These are phyloP conservation scores for Lobophora halterata DNA, from an alignment of 2,888 invertebrate species.

Conservation along the genomic window DNA sequence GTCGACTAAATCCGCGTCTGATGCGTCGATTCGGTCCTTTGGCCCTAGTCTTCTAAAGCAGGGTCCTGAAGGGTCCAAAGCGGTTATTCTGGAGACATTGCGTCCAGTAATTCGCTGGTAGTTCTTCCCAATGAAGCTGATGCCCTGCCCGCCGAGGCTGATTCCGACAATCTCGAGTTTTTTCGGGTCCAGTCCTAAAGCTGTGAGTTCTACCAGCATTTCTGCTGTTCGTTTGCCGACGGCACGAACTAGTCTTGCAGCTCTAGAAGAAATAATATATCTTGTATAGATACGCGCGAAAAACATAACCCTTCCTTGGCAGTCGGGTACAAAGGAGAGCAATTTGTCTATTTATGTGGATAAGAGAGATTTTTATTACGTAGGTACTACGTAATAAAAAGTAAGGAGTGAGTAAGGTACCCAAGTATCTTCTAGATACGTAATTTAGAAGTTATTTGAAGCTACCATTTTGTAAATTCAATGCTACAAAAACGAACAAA, in stretches of 20 bases:
- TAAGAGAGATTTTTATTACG: too few species aligned
- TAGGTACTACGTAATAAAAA: too few species aligned
- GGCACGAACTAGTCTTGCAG: conserved; percentile 26
- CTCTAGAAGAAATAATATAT: conserved; percentile 18
- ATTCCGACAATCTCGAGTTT: conserved; percentile 32
- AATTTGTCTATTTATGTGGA: too few species aligned
- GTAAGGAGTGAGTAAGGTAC: too few species aligned
- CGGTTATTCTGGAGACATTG: conserved; percentile 32
- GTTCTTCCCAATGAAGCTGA: conserved; percentile 34
- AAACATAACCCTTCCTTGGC: too few species aligned
- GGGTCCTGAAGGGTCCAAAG: conserved; percentile 35
- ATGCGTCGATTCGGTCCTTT: conserved; percentile 32
- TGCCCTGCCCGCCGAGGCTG: conserved; percentile 35
- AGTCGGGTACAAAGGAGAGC: too few species aligned
- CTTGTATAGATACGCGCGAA: neutral
- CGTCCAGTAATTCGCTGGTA: conserved; percentile 30
- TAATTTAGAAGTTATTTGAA: too few species aligned
- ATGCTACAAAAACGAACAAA: too few species aligned
- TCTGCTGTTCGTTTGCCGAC: conserved; percentile 32
- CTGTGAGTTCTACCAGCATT: conserved; percentile 31
- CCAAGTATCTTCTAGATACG: too few species aligned
- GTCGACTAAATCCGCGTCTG: conserved; percentile 36
- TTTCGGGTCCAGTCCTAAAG: conserved; percentile 30
- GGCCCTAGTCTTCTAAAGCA: conserved; percentile 35
- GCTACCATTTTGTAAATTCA: too few species aligned